A percentile compares a stretch with the other conserved stretches of the same genome.
These are phyloP conservation scores for Oreortyx pictus DNA, from an alignment of 2,797 vertebrate species.

Conservation along the genomic window DNA sequence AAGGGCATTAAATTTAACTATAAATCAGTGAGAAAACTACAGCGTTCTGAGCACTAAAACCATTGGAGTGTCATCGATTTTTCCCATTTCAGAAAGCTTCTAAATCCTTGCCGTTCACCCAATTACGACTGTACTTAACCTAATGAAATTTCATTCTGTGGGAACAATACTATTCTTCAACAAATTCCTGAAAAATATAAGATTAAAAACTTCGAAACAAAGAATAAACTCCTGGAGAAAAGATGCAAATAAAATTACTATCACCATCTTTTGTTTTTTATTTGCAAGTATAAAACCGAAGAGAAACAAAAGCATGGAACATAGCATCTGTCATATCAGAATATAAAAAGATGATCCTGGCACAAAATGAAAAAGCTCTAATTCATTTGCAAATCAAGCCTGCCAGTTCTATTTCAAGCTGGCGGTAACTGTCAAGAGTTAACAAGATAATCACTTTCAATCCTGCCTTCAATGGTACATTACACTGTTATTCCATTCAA, in stretches of 20 bases:
- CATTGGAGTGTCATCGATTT: conserved; percentile 82
- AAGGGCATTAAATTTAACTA: conserved; percentile 52
- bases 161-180: conserved; percentile 84
- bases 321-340: conserved; percentile 98
- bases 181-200: conserved; percentile 78
- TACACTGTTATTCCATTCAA: conserved; percentile 93
- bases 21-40: conserved; percentile 50
- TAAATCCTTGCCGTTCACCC: conserved; percentile 78
- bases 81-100: conserved; percentile 83
- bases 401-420: conserved; percentile 94
- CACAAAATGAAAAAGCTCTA: conserved; percentile 92
- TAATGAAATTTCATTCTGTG: conserved; percentile 87
- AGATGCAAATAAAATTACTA: conserved; percentile 89
- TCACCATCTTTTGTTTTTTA: conserved; percentile 91
- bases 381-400: conserved; percentile 99
- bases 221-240: conserved; percentile 85
- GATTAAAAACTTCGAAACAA: conserved; percentile 91
- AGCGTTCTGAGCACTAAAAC: conserved; percentile 54
- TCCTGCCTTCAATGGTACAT: conserved; percentile 95
- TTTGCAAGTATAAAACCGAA: conserved; percentile 86
- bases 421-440: conserved; percentile 97
- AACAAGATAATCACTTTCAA: conserved; percentile 99
- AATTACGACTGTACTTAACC: conserved; percentile 88
- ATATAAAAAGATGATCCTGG: conserved; percentile 99
- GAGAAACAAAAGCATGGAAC: conserved; percentile 92